Base-by-base conservation (phyloP, 2,888 invertebrate species). In the Nematopogon swammerdamellus region DNA sequence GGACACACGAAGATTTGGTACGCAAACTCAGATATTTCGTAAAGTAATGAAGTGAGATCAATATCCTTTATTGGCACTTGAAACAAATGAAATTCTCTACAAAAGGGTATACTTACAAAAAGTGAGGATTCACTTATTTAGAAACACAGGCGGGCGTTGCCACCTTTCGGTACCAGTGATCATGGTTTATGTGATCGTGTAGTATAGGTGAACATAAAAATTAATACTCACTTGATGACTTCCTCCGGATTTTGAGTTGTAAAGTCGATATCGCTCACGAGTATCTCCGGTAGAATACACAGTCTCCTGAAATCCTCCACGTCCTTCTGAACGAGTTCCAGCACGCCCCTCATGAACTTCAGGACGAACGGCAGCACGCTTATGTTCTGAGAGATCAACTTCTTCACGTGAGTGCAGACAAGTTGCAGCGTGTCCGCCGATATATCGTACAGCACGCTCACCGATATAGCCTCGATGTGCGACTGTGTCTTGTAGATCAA, bases 401-500 rank as follows among this genome's bases (percentile, higher is more conserved):
- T 72, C 11, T 80, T 77, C 6, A 90, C 60, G 47, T 81, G 70
- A 17, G 54, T 52, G 47, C 79, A 77, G 6, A 80, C 49, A 4
- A 57, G 58, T 47, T 59, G 65, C 66, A 80, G 69, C 6, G 64
- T 59, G 43, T 71, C 68, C 1, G 61, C 59, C 0, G 80, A 72
- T 30, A 80, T 65, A 59, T 82, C 80, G 19, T 67, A 60, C 2
- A 88, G 62, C 1, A 85, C 72, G 25, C 68, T 69, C 14, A 79
- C 68, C 0, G 85, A 74, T 47, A 90, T 74, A 10, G 59, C 62
- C 0, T 62, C 73, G 2, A 81, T 60, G 42, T 80, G 74, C 14
- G 65, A 62, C 50, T 92, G 90, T 14, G 82, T 82, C 54, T 88
- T 86, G 60, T 86, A 90, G 47, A 92, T 73, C 56, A 89, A 76